Conservation (phyloP, 1,140 invertebrate genomes). For the Monomorium pharaonis region DNA sequence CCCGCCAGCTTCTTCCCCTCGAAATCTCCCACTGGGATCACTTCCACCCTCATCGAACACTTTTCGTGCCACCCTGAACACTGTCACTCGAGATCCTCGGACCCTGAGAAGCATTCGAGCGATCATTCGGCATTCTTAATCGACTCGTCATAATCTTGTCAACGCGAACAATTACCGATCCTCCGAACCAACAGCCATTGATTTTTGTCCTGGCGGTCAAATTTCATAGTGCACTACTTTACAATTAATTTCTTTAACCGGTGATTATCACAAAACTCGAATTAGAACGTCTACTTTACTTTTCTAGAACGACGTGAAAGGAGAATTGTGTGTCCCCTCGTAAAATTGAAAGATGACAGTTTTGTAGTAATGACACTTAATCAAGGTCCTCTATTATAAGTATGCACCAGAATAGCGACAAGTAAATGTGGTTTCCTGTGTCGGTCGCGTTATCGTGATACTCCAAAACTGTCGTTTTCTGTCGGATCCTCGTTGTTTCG, state of each 20-base stretch:
- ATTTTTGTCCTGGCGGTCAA: neutral
- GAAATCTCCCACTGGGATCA: conserved; percentile 52
- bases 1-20: neutral
- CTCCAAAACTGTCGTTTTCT: conserved; percentile 23
- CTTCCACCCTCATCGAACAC: conserved; percentile 44
- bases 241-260: neutral
- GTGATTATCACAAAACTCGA: neutral
- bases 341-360: neutral
- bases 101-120: neutral
- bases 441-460: conserved; percentile 6
- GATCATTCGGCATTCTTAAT: conserved; percentile 22
- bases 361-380: conserved; percentile 9
- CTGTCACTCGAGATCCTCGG: conserved; percentile 50
- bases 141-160: neutral
- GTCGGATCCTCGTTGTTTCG: conserved; percentile 5
- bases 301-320: neutral
- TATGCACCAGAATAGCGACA: neutral
- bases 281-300: neutral
- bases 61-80: conserved; percentile 4
- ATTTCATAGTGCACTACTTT: conserved; percentile 14
- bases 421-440: neutral
- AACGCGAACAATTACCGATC: neutral
- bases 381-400: neutral
- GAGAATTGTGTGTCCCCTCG: neutral
- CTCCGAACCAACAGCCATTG: neutral